Base-by-base conservation (phyloP, 2,797 vertebrate genomes). In the Labroides dimidiatus region DNA sequence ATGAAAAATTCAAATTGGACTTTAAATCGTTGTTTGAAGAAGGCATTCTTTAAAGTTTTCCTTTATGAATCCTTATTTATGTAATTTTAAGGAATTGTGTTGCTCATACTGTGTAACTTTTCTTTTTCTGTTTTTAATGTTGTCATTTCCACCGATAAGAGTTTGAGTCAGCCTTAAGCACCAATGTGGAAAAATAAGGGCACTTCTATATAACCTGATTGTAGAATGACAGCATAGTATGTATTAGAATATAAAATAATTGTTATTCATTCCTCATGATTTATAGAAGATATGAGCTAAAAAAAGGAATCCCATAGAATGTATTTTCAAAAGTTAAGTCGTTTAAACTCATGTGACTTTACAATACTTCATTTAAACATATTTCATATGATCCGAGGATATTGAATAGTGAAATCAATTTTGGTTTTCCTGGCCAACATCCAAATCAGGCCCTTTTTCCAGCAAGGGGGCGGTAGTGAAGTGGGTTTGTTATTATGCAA, bases 41-140 rank as follows among this genome's bases (percentile, higher is more conserved):
- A 89, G 82, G 87, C 83, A 88, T 92, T 92, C 90, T 86, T 92
- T 94, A 75, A 91, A 81, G 92, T 87, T 94, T 93, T 94, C 81
- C 89, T 19, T 72, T 87, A 71, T 81, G 56, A 50, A 80, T 86
- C 77, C 80, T 91, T 78, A 66, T 87, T 91, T 91, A 76, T 89
- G 84, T 90, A 83, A 79, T 63, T 85, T 78, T 87, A 72, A 84
- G 45, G 48, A 65, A 56, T 59, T 52, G 45, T 87, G 81, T 93
- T 81, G 71, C 56, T 89, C 88, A 91, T 86, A 75, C 54, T 78
- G 79, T 84, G 52, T 81, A 69, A 78, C 70, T 86, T 90, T 87
- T 52, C 13, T 83, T 87, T 86, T 84, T 75, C n/a, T 21, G 73
- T 87, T 82, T 68, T 76, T 80, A 64, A 57, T 84, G 71, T 88